Evolutionary conservation across 2,888 invertebrate species (phyloP).

Genomic region (Drosophila falleni): DNA sequence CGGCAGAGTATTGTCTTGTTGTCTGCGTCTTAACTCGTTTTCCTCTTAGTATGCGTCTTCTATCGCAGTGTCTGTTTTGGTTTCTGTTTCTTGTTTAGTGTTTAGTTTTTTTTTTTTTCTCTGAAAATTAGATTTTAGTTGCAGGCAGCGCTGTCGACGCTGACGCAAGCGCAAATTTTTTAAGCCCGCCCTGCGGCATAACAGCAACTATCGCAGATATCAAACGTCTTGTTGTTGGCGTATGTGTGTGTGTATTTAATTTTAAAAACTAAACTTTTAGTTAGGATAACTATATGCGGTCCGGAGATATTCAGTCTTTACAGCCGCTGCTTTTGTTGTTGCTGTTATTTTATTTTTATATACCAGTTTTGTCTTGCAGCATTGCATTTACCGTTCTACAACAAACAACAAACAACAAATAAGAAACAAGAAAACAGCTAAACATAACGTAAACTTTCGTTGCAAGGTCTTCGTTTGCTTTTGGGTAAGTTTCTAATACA

Average conservation of each 20-base stretch:
- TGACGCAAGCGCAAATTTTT: slow-evolving; percentile 56
- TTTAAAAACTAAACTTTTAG: slow-evolving; percentile 36
- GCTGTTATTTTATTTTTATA: not conserved
- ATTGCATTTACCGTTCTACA: slow-evolving; percentile 28
- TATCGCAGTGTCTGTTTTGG: slow-evolving; percentile 40
- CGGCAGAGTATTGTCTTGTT: slow-evolving; percentile 60
- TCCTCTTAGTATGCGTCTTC: slow-evolving; percentile 55
- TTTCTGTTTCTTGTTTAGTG: slow-evolving; percentile 20
- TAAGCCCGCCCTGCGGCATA: slow-evolving; percentile 31
- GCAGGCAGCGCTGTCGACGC: slow-evolving; percentile 42
- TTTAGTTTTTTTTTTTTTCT: slow-evolving; percentile 30
- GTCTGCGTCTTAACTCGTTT: slow-evolving; percentile 71
- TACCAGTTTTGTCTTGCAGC: slow-evolving; percentile 35
- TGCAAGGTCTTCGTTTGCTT: slow-evolving; percentile 46
- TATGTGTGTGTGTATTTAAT: slow-evolving; percentile 26
- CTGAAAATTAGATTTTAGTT: slow-evolving; percentile 56
- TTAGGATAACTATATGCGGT: slow-evolving; percentile 25
- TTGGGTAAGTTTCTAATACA: slow-evolving; percentile 45
- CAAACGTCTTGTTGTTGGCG: not conserved
- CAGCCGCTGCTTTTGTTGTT: not conserved
- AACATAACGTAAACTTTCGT: slow-evolving; percentile 31
- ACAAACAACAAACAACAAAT: slow-evolving; percentile 21
- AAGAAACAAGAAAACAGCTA: slow-evolving; percentile 21
- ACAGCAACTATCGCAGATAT: not conserved
- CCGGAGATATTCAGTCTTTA: not conserved